Evolutionary conservation across 2,797 vertebrate species (phyloP).

Genomic region (Argya squamiceps): DNA sequence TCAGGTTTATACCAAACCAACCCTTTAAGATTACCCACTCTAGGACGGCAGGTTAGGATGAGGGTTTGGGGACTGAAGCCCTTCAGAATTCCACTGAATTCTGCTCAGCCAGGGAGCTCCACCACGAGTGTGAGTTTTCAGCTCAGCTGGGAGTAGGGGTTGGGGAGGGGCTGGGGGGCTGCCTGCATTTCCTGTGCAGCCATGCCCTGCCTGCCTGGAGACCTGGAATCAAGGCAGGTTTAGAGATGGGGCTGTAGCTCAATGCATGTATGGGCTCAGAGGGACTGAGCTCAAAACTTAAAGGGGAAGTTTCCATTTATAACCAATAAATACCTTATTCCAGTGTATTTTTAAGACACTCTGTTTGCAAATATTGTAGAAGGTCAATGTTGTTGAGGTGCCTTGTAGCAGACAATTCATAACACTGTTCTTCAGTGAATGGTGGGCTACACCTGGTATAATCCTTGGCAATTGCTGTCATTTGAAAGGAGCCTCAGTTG

Average conservation of each 20-base stretch:
- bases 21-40: background rate
- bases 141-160: accelerated
- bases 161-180: background rate
- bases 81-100: background rate
- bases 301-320: background rate
- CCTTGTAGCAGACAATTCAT: background rate
- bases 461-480: background rate
- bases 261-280: accelerated
- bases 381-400: background rate
- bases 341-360: background rate
- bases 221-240: background rate
- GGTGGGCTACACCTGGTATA: background rate
- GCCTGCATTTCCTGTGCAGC: background rate
- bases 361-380: background rate
- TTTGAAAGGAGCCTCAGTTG: background rate
- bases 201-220: background rate
- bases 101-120: background rate
- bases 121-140: accelerated
- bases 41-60: background rate
- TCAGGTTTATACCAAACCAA: background rate
- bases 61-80: background rate
- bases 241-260: background rate
- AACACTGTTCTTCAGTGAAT: background rate
- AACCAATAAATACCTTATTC: background rate
- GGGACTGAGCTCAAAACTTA: background rate